Evolutionary conservation across 2,113 vertebrate genomes (phyloP).

Genomic region (Paedocypris sp.): DNA sequence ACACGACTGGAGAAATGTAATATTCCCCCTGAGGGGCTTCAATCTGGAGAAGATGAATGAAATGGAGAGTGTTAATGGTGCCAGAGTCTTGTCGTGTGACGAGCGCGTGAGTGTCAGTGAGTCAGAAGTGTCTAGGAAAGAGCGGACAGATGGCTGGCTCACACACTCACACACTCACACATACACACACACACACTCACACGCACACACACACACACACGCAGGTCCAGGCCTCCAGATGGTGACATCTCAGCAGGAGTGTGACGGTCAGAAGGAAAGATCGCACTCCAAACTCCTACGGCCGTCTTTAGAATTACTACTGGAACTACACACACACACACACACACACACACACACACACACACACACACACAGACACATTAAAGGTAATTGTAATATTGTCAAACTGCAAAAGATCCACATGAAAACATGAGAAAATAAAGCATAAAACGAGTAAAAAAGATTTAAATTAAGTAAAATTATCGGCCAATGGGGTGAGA

Average conservation of each 20-base stretch:
- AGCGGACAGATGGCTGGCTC: constrained; percentile 27
- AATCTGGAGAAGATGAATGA: constrained; percentile 29
- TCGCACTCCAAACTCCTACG: too few relatives aligned
- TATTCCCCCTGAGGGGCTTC: constrained; percentile 22
- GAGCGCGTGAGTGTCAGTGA: constrained; percentile 9
- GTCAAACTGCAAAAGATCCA: too few relatives aligned
- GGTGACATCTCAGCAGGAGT: constrained; percentile 46
- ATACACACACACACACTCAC: constrained; percentile 13
- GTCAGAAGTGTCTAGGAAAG: constrained; percentile 20
- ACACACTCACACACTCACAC: constrained; percentile 6
- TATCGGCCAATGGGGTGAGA: too few relatives aligned
- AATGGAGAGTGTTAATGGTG: constrained; percentile 31
- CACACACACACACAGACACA: too few relatives aligned
- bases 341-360: too few relatives aligned
- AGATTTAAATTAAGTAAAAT: too few relatives aligned
- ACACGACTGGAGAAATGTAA: constrained; percentile 35
- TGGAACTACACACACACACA: too few relatives aligned
- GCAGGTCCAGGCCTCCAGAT: constrained; percentile 42
- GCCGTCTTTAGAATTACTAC: too few relatives aligned
- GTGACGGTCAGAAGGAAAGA: constrained; percentile 47
- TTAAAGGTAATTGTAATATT: too few relatives aligned
- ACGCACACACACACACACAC: constrained; percentile 22
- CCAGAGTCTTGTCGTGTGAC: constrained; percentile 16
- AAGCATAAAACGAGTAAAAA: too few relatives aligned
- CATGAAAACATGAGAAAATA: too few relatives aligned